Evolutionary conservation across 1,140 invertebrate genomes (phyloP), one percentile per base, ranked within the genome.

Genomic region (Trichomalopsis sarcophagae): DNA sequence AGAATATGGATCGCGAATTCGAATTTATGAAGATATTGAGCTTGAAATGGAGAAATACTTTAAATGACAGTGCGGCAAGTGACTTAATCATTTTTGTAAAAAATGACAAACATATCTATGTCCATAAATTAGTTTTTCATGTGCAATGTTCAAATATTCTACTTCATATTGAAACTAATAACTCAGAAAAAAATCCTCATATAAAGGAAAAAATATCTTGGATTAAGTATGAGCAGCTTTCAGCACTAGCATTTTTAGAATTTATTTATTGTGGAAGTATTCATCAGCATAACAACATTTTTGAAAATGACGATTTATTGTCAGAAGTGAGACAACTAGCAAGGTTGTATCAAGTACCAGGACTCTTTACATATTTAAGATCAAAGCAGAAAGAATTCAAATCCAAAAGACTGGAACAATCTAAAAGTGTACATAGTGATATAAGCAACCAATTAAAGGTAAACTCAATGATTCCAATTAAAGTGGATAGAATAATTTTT

Each of bases 251-350:
- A 21, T 94, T 94, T 87, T 71, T 94, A 5, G 90, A 91, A 88
- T 94, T 91, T 85, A 82, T 94, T 62, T 94, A 94, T 79, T 91
- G 91, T 86, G 92, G 93, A 1, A 71, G 88, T 13, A 91, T 92
- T 50, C 75, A 86, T 68, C 87, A 88, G 77, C 75, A 92, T 86
- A 78, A 33, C 9, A 36, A 79, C 21, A 40, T 91, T 80, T 86
- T 91, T 44, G 27, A 89, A 30, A 69, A 90, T 40, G 30, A 87
- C 33, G 44, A 33, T 10, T 86, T 83, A 6, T 81, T 90, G 21
- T 74, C 81, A 47, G 47, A 81, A 87, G 81, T 91, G n/a, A 86
- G 88, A 77, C n/a, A 77, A 40, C 84, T 93, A 17, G 91, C 91
- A 79, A 89, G 87, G 78, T 89, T 87, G 36, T 92, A 92, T 74